Base-by-base conservation (phyloP, 2,113 vertebrate genomes). In the Anguilla rostrata region DNA sequence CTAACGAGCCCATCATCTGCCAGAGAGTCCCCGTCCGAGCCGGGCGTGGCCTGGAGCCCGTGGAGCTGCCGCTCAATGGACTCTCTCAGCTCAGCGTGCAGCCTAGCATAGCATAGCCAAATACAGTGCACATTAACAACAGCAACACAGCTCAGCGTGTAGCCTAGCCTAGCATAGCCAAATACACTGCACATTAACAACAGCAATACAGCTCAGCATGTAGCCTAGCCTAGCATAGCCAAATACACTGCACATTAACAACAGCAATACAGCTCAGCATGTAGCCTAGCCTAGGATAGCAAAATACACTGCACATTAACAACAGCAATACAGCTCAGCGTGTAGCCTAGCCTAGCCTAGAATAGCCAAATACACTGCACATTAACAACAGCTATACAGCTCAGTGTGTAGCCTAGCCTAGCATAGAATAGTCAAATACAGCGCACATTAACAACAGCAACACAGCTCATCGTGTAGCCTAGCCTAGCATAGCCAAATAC, bases 71-170 rank as follows among this genome's bases (percentile, higher is more conserved):
- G 96, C 93, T 97, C 96, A 87, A 98, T 87, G 49, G 92, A 92
- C 41, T 96, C 94, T 88, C 96, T 97, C 89, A 98, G 93, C 91
- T 98, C 97, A 39, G 90, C 86, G 87, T 99, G 96, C 71, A 99
- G 93, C 89, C 97, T 99, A 26, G 18, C 3, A 63, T 9, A 34
- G 39, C 43, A 63, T 6, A 78, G 6, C n/a, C 8, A 63, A 22
- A 75, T 3, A 53, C 39, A 78, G 40, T 15, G 39, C 84, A 78
- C 40, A 46, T 6, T 8, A 46, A 46, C 43, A 66, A 85, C 57
- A 66, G 16, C 18, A 16, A 22, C 53, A 63, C 56, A 63, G 71
- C 71, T 78, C 26, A 78, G 71, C 0, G 8, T 2, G 8, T 12
- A 26, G 9, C 29, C 9, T 78, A 46, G 8, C 8, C 1, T 8